Evolutionary conservation across 2,797 vertebrate genomes (phyloP).

Genomic region (Anomalospiza imberbis): DNA sequence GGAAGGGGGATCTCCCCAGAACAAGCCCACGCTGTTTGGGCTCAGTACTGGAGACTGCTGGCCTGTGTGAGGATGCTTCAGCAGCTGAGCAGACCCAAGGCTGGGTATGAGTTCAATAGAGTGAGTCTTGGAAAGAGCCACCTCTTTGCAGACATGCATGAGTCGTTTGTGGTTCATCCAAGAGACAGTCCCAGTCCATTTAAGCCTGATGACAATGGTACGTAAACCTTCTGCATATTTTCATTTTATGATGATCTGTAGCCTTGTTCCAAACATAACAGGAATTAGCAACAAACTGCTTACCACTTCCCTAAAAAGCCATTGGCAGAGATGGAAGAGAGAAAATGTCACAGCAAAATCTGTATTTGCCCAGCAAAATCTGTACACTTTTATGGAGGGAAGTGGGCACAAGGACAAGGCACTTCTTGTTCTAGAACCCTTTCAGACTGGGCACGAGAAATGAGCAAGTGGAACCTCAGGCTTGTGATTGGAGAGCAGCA

Average conservation of each 20-base stretch:
- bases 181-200: background rate
- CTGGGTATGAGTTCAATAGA: background rate
- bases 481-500: background rate
- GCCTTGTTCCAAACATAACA: background rate
- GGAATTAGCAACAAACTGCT: background rate
- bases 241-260: background rate
- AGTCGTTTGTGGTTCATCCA: background rate
- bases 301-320: background rate
- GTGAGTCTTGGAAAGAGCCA: background rate
- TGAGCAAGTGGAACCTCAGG: background rate
- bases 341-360: background rate
- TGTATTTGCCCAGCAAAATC: background rate
- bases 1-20: background rate
- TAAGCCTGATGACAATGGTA: background rate
- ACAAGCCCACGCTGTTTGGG: fast-evolving
- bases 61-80: background rate
- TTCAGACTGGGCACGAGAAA: background rate
- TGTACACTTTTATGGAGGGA: background rate
- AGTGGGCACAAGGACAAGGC: background rate
- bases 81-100: background rate
- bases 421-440: background rate
- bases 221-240: background rate
- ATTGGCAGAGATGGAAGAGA: background rate
- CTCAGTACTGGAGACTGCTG: background rate
- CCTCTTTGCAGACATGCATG: background rate